Conservation (phyloP, 2,888 invertebrate genomes). For the Cyrtodaria siliqua region DNA sequence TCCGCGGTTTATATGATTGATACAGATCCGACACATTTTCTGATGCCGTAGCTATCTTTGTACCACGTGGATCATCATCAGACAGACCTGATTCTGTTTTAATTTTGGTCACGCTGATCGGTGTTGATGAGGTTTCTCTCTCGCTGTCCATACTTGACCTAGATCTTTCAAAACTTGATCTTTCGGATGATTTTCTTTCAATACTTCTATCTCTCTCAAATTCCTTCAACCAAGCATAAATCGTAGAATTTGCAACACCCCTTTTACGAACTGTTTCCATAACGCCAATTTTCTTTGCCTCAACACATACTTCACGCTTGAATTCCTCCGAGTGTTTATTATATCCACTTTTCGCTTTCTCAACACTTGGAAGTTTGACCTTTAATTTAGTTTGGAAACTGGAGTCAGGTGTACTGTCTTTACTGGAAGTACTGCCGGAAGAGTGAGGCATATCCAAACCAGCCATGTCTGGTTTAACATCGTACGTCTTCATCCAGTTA, state of each 20-base stretch:
- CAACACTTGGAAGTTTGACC: constrained; percentile 47
- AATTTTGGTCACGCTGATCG: constrained; percentile 20
- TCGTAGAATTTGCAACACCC: constrained; percentile 48
- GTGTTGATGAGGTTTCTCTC: constrained; percentile 16
- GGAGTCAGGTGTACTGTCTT: constrained; percentile 22
- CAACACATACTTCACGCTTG: constrained; percentile 28
- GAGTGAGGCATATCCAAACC: background rate
- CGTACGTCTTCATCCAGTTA: constrained; percentile 59
- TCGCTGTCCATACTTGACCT: constrained; percentile 8
- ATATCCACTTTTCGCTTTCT: constrained; percentile 13
- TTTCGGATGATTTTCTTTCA: constrained; percentile 36
- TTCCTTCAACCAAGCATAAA: constrained; percentile 53
- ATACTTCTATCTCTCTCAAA: constrained; percentile 16
- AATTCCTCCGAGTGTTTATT: constrained; percentile 33
- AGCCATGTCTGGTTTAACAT: constrained; percentile 5
- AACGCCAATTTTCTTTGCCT: constrained; percentile 35
- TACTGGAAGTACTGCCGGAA: constrained; percentile 13
- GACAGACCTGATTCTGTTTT: constrained; percentile 35
- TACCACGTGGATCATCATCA: background rate
- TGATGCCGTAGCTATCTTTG: constrained; percentile 1
- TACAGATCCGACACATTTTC: background rate
- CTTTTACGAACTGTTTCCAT: constrained; percentile 17
- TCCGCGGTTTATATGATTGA: constrained; percentile 14
- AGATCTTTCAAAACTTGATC: constrained; percentile 9
- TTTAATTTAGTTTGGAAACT: constrained; percentile 24